Percentiles rank a stretch among this genome's conserved stretches.
Conservation (phyloP, 2,797 vertebrate species). For the Clarias laeviceps region DNA sequence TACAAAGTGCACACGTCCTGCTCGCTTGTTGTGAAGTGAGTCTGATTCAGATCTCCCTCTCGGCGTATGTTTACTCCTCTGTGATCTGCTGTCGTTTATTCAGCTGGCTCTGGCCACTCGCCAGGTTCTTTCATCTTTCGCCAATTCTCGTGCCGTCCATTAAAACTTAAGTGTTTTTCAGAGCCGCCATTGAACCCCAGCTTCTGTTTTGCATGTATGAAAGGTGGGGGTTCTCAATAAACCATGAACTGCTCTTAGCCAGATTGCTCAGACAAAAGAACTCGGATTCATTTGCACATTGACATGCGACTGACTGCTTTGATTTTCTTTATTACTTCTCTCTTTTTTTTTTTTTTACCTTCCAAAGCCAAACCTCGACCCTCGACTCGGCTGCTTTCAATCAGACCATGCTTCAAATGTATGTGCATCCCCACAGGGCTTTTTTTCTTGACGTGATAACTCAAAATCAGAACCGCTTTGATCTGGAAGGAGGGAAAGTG, state of each 20-base stretch:
- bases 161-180: conserved; percentile 54
- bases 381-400: not conserved
- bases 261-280: conserved; percentile 52
- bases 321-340: conserved; percentile 12
- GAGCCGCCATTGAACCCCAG: conserved; percentile 39
- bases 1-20: not conserved
- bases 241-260: conserved; percentile 56
- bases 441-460: not conserved
- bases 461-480: conserved; percentile 9
- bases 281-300: conserved; percentile 53
- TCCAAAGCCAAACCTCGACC: not conserved
- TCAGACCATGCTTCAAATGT: not conserved
- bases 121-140: conserved; percentile 51
- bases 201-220: conserved; percentile 49
- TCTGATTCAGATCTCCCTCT: conserved; percentile 5
- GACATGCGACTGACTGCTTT: conserved; percentile 33
- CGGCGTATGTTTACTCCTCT: conserved; percentile 36
- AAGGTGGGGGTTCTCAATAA: conserved; percentile 48
- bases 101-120: conserved; percentile 55
- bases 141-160: conserved; percentile 56
- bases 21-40: not conserved
- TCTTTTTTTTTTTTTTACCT: not conserved
- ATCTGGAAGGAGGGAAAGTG: not conserved
- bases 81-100: conserved; percentile 34
- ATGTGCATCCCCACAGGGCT: not conserved